Conservation (phyloP, 2,113 vertebrate genomes). For the Tragelaphus buxtoni region DNA sequence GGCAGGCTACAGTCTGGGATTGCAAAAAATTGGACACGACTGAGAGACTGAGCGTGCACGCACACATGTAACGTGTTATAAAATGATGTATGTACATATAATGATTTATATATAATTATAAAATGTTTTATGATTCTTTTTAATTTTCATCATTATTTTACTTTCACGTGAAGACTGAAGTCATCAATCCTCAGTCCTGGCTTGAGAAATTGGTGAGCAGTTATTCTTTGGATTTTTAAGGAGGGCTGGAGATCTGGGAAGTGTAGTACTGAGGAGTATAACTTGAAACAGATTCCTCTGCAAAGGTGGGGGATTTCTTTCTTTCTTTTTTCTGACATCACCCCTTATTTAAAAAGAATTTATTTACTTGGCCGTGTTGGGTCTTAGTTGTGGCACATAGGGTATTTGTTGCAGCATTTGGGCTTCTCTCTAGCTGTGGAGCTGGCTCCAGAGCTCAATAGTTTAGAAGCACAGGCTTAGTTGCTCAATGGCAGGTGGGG, state of each 20-base stretch:
- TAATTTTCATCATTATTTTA: neutral
- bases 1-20: accelerated
- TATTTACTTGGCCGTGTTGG: neutral
- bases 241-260: neutral
- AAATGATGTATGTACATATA: neutral
- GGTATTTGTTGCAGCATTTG: neutral
- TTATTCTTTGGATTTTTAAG: neutral
- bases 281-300: neutral
- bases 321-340: neutral
- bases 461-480: neutral
- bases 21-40: neutral
- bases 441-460: neutral
- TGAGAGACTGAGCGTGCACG: neutral
- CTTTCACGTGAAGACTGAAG: neutral
- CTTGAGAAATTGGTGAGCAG: neutral
- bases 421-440: neutral
- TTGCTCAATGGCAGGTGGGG: neutral
- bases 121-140: neutral
- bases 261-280: no score
- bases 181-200: neutral
- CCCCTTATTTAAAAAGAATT: neutral
- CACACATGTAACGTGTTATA: neutral
- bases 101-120: neutral
- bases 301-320: neutral
- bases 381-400: neutral